Evolutionary conservation across 2,888 invertebrate species (phyloP), one percentile per base, ranked within the genome.

Genomic region (Panopea generosa): DNA sequence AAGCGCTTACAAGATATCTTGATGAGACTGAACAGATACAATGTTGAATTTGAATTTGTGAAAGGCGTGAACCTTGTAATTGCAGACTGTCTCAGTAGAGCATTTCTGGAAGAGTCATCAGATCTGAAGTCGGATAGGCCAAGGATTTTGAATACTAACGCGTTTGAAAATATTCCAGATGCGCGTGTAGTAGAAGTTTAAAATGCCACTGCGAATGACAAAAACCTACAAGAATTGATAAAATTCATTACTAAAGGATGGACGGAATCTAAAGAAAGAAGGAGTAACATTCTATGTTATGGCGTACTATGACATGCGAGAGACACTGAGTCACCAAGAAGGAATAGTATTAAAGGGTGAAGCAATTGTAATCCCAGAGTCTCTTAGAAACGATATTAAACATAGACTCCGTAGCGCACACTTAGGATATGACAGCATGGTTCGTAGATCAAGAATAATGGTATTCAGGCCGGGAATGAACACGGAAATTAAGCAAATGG

Each of bases 1-100:
- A 68, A 72, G 43, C 50, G 77, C n/a, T 59, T 83, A 16, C 77
- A 83, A 50, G 80, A 71, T 18, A 69, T 82, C 18, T 53, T 84
- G 29, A 79, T 83, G 76, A 68, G 65, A 47, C 56, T 77, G 11
- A 38, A 59, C 47, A 26, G 81, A 47, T 79, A 83, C 50, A 62
- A 83, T 27, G 27, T 83, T 18, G 71, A 69, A 40, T 79, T 84
- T 47, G 43, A 53, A 11, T 77, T 56, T 49, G 59, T 70, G 0
- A 73, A 80, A 60, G 82, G 77, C 16, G 20, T 16, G 33, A 60
- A 67, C 2, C 43, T 79, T 1, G 18, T 74, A 1, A 65, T 80
- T 1, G 77, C 79, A 6, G 82, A 83, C 49, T 59, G 73, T 9
- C 38, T 79, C 24, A 81, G 75, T 33, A 43, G 82, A 27, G 78